Evolutionary conservation across 2,797 vertebrate genomes (phyloP), one percentile per base, ranked within the genome.

Genomic region (Typhlichthys subterraneus): DNA sequence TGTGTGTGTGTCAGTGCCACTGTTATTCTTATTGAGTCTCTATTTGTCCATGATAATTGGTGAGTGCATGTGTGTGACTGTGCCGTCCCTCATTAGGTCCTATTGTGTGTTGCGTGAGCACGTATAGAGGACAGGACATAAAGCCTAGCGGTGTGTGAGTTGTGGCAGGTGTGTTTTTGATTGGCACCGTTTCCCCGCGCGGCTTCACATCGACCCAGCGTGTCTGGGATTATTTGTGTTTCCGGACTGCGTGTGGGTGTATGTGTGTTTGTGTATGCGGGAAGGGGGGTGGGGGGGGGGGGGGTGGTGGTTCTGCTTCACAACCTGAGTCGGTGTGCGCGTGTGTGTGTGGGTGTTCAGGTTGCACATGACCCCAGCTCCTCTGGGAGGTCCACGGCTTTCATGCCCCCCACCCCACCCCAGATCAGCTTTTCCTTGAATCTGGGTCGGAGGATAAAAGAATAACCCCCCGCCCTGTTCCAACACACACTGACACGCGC

Each of bases 361-460:
- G 69, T 83, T 80, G 79, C 84, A 75, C 83, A 82, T 86, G 85
- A 89, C 85, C 85, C 85, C 50, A 42, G 48, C 77, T 87, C 88
- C 80, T 45, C 59, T 74, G 90, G 90, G 91, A 90, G 70, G 77
- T 85, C 75, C 57, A 57, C 82, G 87, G 86, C 89, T 92, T 92
- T 92, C 85, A 91, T 89, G 85, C 90, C 80, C 79, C 80, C 33
- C 33, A 38, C 33, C 33, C 33, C 33, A 7, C 70, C 19, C 19
- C 78, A 84, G 80, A 78, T 89, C 80, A 69, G 73, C 80, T 86
- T 83, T 82, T 61, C 76, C 75, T 84, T 56, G 61, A 89, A 93
- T 91, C 82, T 90, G 86, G 89, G 90, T 92, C 90, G 92, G 87
- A 86, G 82, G 83, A 90, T 81, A 71, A 90, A 88, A 88, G 84